Base-by-base conservation (phyloP, 2,888 invertebrate species). In the Hypolimnas misippus region DNA sequence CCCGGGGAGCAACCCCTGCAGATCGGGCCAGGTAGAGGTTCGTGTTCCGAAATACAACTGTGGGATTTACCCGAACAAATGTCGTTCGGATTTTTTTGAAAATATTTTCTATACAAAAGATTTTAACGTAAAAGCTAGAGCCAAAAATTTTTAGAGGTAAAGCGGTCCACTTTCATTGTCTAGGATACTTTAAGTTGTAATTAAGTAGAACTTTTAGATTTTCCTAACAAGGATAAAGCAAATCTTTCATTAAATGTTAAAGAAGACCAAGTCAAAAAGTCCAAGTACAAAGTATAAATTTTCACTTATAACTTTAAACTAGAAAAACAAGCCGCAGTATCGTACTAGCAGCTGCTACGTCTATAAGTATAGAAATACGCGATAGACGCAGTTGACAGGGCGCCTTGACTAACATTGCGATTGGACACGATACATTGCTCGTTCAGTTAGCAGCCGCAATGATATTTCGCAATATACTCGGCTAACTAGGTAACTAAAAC, bases 1-100 rank as follows among this genome's bases (percentile, higher is more conserved):
- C 78, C 79, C 80, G 82, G 81, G 76, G 80, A 76, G 79, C 83
- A 79, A 81, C 84, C 87, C 87, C 79, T 79, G 75, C 75, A 77
- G 78, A 75, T 72, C 71, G 69, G 76, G 75, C 81, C 91, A 90
- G 90, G 90, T 90, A 91, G 77, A 77, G 72, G 61, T 61, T 76
- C 84, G 84, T 84, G 84, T 78, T 76, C 75, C 72, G 69, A 68
- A 70, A 74, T 74, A 71, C 78, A 70, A 75, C 81, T 78, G 75
- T 74, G 78, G 81, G 83, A 84, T 87, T 87, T 85, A 73, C 74
- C 74, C 75, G 71, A 74, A 68, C 70, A 67, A 71, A 71, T 75
- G 73, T 72, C 70, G 66, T 71, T 64, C 70, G 73, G 78, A 82
- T 85, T 86, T 81, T 81, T 82, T 70, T 66, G 71, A 71, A 69